A percentile compares a stretch with the other conserved stretches of the same genome.
These are phyloP conservation scores for Odontomachus brunneus DNA, from an alignment of 1,140 invertebrate genomes.

Conservation along the genomic window DNA sequence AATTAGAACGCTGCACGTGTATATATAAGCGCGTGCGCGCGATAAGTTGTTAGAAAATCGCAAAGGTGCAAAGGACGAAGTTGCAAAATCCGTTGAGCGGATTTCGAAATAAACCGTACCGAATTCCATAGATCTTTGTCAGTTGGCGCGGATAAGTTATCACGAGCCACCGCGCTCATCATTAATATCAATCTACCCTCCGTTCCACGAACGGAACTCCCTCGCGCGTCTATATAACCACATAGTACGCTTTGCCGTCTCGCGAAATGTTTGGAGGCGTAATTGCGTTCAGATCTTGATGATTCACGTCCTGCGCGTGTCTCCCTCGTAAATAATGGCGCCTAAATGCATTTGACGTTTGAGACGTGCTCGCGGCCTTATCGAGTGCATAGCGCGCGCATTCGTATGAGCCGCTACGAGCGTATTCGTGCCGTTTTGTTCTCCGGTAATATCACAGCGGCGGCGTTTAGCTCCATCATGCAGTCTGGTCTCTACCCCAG, in stretches of 20 bases:
- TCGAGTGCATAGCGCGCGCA: slow-evolving; percentile 1
- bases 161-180: not conserved
- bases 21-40: too few relatives aligned
- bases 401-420: slow-evolving; percentile 16
- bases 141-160: not conserved
- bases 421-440: slow-evolving; percentile 45
- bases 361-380: not conserved
- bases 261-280: not conserved
- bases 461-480: slow-evolving; percentile 26
- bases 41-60: too few relatives aligned
- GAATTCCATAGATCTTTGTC: not conserved
- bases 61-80: too few relatives aligned
- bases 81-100: too few relatives aligned
- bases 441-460: not conserved
- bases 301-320: not conserved
- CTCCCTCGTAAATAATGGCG: slow-evolving; percentile 21
- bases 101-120: not conserved
- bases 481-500: slow-evolving; percentile 34
- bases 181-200: too few relatives aligned
- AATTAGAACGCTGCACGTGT: too few relatives aligned
- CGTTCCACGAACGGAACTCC: too few relatives aligned
- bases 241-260: not conserved
- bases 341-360: slow-evolving; percentile 31
- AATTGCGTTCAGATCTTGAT: not conserved
- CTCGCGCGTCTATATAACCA: too few relatives aligned